Evolutionary conservation across 2,888 invertebrate genomes (phyloP), one percentile per base, ranked within the genome.

Genomic region (Elysia crispata): DNA sequence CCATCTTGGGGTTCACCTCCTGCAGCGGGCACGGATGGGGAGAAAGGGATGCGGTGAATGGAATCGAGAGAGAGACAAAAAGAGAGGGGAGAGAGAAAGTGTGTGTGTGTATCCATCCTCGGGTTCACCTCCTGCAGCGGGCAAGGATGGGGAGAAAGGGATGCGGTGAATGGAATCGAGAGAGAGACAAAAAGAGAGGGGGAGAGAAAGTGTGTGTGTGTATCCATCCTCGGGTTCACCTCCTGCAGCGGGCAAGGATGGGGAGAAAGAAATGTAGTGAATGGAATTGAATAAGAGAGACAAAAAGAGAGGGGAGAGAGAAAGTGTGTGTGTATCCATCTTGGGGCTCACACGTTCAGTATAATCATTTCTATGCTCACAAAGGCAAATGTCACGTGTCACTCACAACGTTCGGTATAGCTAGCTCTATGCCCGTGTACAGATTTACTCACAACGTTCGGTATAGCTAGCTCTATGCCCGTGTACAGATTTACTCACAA

Each of bases 61-160:
- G 15, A 18, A 18, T 15, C 18, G 18, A 54, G 15, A 8, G 25
- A 25, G 25, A 15, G 15, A 25, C n/a, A 60, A 25, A 3, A 25
- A 15, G 5, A 25, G 15, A 60, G 60, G 25, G 23, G 25, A 60
- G 60, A 60, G 15, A 25, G 60, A 13, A 13, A 60, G 25, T 3
- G n/a, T n/a, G n/a, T n/a, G n/a, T n/a, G n/a, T n/a, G n/a, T n/a
- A n/a, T 70, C 74, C 13, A 76, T 60, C 28, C 69, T 74, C 6
- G 80, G 80, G 50, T 76, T 76, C 13, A 62, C 23, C n/a, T 64
- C 73, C 78, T 78, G 77, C 69, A n/a, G n/a, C 25, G 49, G n/a
- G 41, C 3, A 41, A 11, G 41, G 3, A 6, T 41, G 41, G 41
- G 41, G 41, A 41, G 41, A 41, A 41, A 41, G 41, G 41, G 41